phyloP scores from a whole-genome alignment of 2,888 invertebrate genomes.

The Cosmia pyralina region DNA sequence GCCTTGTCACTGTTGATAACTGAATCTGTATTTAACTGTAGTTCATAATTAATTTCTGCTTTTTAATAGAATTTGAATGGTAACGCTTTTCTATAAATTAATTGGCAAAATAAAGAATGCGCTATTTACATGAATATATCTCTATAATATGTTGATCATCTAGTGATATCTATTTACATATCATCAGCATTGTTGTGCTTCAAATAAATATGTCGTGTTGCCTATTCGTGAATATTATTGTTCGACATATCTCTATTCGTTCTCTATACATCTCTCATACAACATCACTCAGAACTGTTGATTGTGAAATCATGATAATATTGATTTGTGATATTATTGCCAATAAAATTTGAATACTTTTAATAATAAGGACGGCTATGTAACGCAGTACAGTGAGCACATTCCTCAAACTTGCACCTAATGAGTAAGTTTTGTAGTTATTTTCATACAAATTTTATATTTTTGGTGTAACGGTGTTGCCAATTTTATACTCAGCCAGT shows the following conservation, averaged over 20 bases:
- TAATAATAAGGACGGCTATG: conserved; percentile 68
- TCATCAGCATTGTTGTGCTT: conserved; percentile 88
- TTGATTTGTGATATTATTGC: conserved; percentile 87
- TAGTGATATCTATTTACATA: conserved; percentile 85
- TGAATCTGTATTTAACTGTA: conserved; percentile 26
- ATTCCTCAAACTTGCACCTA: conserved; percentile 83
- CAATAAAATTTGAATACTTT: conserved; percentile 80
- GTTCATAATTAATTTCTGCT: conserved; percentile 38
- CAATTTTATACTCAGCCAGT: conserved; percentile 76
- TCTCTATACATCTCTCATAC: conserved; percentile 26
- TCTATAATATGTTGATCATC: conserved; percentile 66
- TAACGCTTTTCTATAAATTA: conserved; percentile 26
- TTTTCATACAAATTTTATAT: conserved; percentile 85
- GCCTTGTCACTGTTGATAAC: conserved; percentile 19
- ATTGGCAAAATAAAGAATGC: conserved; percentile 6
- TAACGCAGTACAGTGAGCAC: conserved; percentile 71
- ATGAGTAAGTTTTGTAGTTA: conserved; percentile 81
- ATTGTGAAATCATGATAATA: conserved; percentile 75
- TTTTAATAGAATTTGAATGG: conserved; percentile 35
- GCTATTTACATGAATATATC: conserved; percentile 54
- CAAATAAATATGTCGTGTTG: conserved; percentile 80
- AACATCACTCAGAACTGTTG: conserved; percentile 53
- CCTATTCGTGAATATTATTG: conserved; percentile 73
- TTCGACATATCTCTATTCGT: conserved; percentile 71
- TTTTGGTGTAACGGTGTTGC: conserved; percentile 78